Evolutionary conservation across 2,797 vertebrate species (phyloP).

Genomic region (Pachyuromys duprasi): DNA sequence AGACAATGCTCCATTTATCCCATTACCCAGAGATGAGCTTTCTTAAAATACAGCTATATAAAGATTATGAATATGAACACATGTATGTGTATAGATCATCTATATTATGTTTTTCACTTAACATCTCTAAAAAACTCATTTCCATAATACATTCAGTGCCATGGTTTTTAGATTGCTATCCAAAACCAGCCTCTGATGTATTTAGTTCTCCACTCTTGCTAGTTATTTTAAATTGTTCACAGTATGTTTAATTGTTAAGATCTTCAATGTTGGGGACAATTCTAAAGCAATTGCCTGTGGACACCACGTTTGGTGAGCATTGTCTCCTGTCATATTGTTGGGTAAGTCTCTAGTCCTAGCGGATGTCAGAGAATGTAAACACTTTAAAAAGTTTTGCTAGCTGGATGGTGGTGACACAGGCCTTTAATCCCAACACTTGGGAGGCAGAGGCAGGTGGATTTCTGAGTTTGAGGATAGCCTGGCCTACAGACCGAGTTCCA

Average conservation of each 20-base stretch:
- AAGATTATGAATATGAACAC: not conserved
- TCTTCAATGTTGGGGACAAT: not conserved
- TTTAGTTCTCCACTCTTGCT: not conserved
- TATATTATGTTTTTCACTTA: not conserved
- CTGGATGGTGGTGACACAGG: not conserved
- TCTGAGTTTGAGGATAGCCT: not conserved
- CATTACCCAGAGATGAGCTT: not conserved
- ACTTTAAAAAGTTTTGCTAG: not conserved
- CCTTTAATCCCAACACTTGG: not conserved
- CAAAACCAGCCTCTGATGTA: not conserved
- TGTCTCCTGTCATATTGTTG: not conserved
- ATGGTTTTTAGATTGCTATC: conserved; percentile 1
- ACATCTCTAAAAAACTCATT: not conserved
- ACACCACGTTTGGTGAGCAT: not conserved
- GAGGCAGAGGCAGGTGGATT: not conserved
- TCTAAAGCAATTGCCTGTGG: not conserved
- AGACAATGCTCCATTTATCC: conserved; percentile 28
- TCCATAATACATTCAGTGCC: not conserved
- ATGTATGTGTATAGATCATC: not conserved
- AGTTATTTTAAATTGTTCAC: not conserved
- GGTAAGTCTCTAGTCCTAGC: not conserved
- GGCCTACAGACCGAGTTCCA: not conserved
- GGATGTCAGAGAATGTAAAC: not conserved
- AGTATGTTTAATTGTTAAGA: too few species aligned
- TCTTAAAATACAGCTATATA: not conserved